These are phyloP conservation scores for Manis crassicaudata DNA, from an alignment of 2,797 vertebrate species.

Conservation along the genomic window DNA sequence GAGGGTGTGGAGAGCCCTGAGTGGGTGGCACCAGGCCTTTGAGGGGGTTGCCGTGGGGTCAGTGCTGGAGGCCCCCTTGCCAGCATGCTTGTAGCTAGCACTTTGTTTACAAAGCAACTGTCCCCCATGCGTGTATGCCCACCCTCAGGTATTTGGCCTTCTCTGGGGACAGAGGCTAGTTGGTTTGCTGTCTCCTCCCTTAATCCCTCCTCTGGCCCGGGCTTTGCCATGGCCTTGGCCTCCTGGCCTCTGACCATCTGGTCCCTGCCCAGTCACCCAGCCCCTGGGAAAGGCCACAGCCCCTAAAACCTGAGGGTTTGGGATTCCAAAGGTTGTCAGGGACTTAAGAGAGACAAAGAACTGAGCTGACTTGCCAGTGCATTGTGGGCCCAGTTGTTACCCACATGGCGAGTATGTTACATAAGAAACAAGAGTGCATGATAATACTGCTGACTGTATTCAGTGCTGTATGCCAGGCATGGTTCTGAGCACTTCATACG, in stretches of 20 bases:
- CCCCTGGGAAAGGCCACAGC: neutral
- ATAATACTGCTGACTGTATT: neutral
- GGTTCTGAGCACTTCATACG: neutral
- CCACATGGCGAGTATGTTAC: no score
- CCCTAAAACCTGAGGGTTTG: neutral
- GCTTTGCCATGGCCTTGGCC: neutral
- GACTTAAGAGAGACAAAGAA: neutral
- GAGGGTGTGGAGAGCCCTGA: neutral
- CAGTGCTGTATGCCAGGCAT: rapidly evolving
- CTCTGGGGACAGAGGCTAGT: neutral
- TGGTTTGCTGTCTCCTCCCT: neutral
- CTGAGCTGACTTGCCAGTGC: neutral
- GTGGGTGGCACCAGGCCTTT: neutral
- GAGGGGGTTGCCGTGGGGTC: neutral
- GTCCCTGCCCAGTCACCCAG: neutral
- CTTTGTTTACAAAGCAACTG: neutral
- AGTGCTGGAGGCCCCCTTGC: neutral
- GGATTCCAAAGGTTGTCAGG: neutral
- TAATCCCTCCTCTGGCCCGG: neutral
- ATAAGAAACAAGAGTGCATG: rapidly evolving
- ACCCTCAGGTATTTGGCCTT: neutral
- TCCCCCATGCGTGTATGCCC: neutral
- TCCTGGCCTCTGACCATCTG: neutral
- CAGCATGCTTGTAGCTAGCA: neutral
- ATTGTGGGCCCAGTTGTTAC: neutral